Evolutionary conservation across 37 sponge, comb jelly and placozoan genomes (phyloP).

Genomic region (Halichondria panicea): DNA sequence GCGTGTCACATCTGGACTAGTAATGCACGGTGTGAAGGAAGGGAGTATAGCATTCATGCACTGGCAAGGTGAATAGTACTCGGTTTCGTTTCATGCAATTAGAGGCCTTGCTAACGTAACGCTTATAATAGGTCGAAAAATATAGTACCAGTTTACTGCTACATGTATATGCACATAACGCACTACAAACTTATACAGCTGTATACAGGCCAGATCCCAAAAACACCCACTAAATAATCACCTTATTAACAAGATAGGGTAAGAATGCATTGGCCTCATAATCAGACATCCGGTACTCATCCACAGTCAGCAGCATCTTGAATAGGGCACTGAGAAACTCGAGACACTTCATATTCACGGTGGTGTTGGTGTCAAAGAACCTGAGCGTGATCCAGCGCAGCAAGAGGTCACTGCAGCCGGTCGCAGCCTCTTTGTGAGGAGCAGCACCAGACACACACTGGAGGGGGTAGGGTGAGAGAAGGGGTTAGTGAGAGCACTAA

Average conservation of each 20-base stretch:
- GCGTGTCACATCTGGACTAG: too few relatives aligned
- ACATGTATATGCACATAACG: too few relatives aligned
- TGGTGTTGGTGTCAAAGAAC: constrained; percentile 90
- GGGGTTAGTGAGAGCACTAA: not conserved
- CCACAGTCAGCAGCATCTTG: constrained; percentile 39
- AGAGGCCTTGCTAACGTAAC: too few relatives aligned
- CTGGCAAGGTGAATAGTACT: too few relatives aligned
- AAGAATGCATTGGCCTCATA: constrained; percentile 80
- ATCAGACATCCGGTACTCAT: constrained; percentile 66
- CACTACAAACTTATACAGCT: too few relatives aligned
- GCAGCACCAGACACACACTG: constrained; percentile 19
- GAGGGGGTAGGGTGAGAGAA: not conserved
- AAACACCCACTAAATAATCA: too few relatives aligned
- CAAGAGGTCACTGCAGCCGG: constrained; percentile 70
- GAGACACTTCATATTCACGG: constrained; percentile 81
- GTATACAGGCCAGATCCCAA: too few relatives aligned
- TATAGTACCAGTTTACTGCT: too few relatives aligned
- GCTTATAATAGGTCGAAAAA: too few relatives aligned
- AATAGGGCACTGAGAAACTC: constrained; percentile 75
- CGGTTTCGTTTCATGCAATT: too few relatives aligned
- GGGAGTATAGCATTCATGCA: too few relatives aligned
- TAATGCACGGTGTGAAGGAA: too few relatives aligned
- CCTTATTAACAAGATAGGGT: constrained; percentile 84
- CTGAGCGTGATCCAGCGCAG: constrained; percentile 84
- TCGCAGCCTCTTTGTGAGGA: constrained; percentile 55